Evolutionary conservation across 2,113 vertebrate genomes (phyloP).

Genomic region (Myotis yumanensis): DNA sequence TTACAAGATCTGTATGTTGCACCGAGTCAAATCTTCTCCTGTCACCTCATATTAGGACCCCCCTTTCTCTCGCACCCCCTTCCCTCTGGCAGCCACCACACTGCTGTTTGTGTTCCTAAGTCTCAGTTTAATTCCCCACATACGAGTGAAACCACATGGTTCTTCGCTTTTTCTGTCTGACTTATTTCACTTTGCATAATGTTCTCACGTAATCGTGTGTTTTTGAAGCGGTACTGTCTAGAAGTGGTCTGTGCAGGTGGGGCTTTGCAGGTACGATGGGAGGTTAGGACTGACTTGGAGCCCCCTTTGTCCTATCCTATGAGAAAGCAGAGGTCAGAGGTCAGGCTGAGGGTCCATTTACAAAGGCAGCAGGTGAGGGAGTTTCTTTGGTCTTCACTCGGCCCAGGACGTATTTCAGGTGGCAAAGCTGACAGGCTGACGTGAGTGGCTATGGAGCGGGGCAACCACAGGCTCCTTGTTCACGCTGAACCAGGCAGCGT

Average conservation of each 20-base stretch:
- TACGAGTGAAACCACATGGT: no score
- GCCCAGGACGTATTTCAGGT: background rate
- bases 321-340: background rate
- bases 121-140: no score
- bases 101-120: no score
- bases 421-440: background rate
- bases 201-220: background rate
- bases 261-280: background rate
- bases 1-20: no score
- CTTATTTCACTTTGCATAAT: no score
- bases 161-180: no score
- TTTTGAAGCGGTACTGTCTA: background rate
- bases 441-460: background rate
- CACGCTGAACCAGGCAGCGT: background rate
- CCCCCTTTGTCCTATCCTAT: fast-evolving
- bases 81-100: no score
- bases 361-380: background rate
- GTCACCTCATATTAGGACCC: no score
- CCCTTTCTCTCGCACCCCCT: fast-evolving
- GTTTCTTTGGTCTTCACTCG: background rate
- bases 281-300: background rate
- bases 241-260: background rate
- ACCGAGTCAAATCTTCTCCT: no score
- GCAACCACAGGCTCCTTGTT: background rate
- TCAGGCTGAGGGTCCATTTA: background rate